phyloP scores from a whole-genome alignment of 1,140 invertebrate genomes.

The Helicoverpa armigera region DNA sequence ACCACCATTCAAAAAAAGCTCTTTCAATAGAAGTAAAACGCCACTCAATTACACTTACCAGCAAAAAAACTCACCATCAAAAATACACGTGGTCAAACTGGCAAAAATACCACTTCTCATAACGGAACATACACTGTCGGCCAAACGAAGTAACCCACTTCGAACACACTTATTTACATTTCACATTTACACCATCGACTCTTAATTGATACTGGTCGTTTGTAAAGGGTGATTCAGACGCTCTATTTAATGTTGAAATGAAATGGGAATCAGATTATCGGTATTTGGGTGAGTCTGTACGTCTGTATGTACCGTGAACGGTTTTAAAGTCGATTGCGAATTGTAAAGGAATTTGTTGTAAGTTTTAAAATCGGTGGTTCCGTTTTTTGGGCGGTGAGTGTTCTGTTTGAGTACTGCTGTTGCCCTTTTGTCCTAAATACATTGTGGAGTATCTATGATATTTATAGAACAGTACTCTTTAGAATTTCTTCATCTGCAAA shows the following conservation, averaged over 20 bases:
- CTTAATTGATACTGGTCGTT: slow-evolving; percentile 26
- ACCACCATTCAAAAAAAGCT: neutral
- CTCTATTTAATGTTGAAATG: slow-evolving; percentile 31
- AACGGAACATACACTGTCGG: slow-evolving; percentile 6
- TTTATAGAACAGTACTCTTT: neutral
- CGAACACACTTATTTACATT: slow-evolving; percentile 22
- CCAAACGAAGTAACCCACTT: slow-evolving; percentile 21
- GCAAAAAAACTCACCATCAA: neutral
- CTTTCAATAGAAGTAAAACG: neutral
- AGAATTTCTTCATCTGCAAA: neutral
- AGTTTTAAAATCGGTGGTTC: neutral
- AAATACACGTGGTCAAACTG: neutral
- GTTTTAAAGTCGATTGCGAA: slow-evolving; percentile 19
- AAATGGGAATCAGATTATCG: slow-evolving; percentile 25
- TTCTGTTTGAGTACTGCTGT: neutral
- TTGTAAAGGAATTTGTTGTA: slow-evolving; percentile 7
- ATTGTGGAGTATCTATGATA: neutral
- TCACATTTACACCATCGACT: slow-evolving; percentile 23
- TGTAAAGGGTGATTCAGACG: slow-evolving; percentile 32
- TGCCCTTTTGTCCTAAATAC: neutral
- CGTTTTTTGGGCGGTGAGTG: neutral
- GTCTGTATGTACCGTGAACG: neutral
- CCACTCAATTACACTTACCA: neutral
- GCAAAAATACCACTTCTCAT: slow-evolving; percentile 10
- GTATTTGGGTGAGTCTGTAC: slow-evolving; percentile 14